Percentiles rank a stretch among this genome's conserved stretches.
Conservation (phyloP, 2,797 vertebrate genomes). For the Paedocypris micromegethes region DNA sequence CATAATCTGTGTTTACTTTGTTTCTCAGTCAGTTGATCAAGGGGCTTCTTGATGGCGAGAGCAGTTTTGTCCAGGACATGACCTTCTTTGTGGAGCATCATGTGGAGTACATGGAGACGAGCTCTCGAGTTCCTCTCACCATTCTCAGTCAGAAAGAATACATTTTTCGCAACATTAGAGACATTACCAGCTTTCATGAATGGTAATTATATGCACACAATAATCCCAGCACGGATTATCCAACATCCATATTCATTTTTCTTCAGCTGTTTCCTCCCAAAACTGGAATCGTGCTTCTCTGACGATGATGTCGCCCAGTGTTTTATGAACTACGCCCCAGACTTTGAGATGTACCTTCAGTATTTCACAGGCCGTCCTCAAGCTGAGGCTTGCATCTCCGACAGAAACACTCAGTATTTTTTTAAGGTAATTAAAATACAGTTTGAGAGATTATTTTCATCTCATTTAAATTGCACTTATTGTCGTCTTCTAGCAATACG, state of each 20-base stretch:
- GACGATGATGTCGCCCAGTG: slow-evolving; percentile 91
- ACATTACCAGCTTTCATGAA: slow-evolving; percentile 79
- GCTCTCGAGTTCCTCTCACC: slow-evolving; percentile 60
- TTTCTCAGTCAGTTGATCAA: slow-evolving; percentile 74
- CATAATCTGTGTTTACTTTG: background rate
- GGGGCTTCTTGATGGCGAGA: slow-evolving; percentile 83
- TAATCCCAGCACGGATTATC: background rate
- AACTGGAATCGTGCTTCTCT: slow-evolving; percentile 75
- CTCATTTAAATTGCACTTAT: background rate
- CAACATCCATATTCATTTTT: background rate
- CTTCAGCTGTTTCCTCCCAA: slow-evolving; percentile 68
- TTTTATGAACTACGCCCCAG: slow-evolving; percentile 76
- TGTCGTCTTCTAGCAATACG: slow-evolving; percentile 65
- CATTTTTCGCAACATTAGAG: slow-evolving; percentile 87
- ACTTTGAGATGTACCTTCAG: slow-evolving; percentile 86
- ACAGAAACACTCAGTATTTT: slow-evolving; percentile 81
- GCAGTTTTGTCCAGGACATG: slow-evolving; percentile 80
- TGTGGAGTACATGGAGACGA: slow-evolving; percentile 72
- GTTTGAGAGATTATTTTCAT: no score
- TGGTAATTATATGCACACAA: slow-evolving; percentile 60
- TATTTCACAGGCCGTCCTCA: slow-evolving; percentile 85
- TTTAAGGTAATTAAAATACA: slow-evolving; percentile 72
- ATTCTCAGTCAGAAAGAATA: slow-evolving; percentile 80
- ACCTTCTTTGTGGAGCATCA: slow-evolving; percentile 78
- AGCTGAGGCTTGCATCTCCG: slow-evolving; percentile 80